Evolutionary conservation across 2,888 invertebrate species (phyloP).

Genomic region (Sussaba pulchella): DNA sequence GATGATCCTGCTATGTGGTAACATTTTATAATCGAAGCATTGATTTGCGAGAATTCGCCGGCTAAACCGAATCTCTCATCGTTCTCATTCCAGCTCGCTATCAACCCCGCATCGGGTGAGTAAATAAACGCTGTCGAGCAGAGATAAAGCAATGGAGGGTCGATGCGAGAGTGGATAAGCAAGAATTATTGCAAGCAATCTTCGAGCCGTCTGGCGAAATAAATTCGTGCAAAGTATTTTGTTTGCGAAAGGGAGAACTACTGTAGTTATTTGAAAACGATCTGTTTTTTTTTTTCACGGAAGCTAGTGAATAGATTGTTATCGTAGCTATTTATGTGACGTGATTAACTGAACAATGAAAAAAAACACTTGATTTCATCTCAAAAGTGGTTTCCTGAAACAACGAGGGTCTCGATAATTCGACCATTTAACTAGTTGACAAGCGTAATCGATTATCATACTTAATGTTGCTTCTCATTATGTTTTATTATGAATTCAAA

Average conservation of each 20-base stretch:
- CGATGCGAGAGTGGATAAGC: conserved; percentile 28
- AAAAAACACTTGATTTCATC: not conserved
- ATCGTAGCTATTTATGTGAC: not conserved
- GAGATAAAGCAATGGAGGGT: conserved; percentile 5
- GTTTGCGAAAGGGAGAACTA: not conserved
- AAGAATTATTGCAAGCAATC: conserved; percentile 28
- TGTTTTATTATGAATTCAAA: not conserved
- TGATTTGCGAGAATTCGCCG: conserved; percentile 10
- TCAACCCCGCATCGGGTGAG: conserved; percentile 7
- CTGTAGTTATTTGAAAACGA: not conserved
- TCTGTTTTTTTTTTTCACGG: not conserved
- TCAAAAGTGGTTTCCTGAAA: not conserved
- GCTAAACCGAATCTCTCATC: conserved; percentile 15
- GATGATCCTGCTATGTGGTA: conserved; percentile 19
- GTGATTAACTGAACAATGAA: conserved; percentile 9
- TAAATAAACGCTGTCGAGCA: conserved; percentile 11
- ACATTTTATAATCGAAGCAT: not conserved
- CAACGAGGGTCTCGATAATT: not conserved
- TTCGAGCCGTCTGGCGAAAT: conserved; percentile 3
- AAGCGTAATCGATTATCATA: not conserved
- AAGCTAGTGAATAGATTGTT: not conserved
- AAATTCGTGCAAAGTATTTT: conserved; percentile 15
- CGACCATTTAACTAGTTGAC: not conserved
- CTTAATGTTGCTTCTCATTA: not conserved
- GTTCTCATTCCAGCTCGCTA: not conserved